Conservation (phyloP, 1,140 invertebrate genomes). For the Armadillidium nasatum region DNA sequence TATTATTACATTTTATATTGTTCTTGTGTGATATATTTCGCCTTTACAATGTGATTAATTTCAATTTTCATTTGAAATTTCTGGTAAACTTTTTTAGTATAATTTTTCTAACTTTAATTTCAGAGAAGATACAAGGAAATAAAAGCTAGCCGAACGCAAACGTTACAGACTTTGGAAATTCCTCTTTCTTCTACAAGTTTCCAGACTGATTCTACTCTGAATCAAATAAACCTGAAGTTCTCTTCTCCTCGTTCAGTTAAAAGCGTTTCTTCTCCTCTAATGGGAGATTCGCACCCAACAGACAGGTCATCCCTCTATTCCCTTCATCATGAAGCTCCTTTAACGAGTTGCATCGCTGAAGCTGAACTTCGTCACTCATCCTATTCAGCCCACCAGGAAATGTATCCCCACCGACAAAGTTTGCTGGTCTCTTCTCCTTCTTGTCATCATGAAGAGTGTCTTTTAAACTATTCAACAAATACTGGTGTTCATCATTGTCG, state of each 20-base stretch:
- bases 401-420: neutral
- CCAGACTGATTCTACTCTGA: neutral
- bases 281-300: neutral
- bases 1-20: no score
- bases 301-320: neutral
- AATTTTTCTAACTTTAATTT: neutral
- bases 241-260: neutral
- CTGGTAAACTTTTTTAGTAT: no score
- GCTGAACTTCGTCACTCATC: neutral
- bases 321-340: neutral
- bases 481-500: neutral
- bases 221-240: slow-evolving; percentile 14
- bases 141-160: neutral
- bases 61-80: no score
- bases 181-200: neutral
- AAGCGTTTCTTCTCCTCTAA: neutral
- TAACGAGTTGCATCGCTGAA: neutral
- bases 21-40: no score
- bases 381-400: neutral
- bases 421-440: neutral
- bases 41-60: no score
- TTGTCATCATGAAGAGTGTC: neutral
- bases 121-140: neutral
- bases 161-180: neutral
- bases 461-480: neutral